Percentiles rank a stretch among this genome's conserved stretches.
phyloP scores from a whole-genome alignment of 2,797 vertebrate genomes.

The Ptychobarbus kaznakovi region DNA sequence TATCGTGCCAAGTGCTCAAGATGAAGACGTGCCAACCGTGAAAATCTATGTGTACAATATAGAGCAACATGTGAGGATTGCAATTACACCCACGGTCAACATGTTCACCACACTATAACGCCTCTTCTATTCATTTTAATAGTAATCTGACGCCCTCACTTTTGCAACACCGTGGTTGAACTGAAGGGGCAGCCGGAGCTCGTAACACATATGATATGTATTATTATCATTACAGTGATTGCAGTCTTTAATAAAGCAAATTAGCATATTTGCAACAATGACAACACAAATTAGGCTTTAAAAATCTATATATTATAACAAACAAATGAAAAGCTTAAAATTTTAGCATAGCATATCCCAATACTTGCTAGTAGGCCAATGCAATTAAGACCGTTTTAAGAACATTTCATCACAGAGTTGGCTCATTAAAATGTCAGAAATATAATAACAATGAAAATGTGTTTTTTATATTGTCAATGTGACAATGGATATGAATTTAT shows the following conservation, averaged over 20 bases:
- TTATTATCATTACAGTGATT: not conserved
- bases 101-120: not conserved
- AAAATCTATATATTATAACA: not conserved
- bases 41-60: not conserved
- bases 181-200: conserved; percentile 24
- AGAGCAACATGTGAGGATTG: not conserved
- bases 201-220: not conserved
- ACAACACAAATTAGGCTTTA: not conserved
- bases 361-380: not conserved
- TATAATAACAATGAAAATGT: not conserved
- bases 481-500: not conserved
- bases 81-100: conserved; percentile 5
- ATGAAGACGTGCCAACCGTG: not conserved
- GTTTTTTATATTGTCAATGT: not conserved
- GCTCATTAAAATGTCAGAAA: not conserved
- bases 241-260: not conserved
- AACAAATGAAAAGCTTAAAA: not conserved
- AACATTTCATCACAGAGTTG: not conserved
- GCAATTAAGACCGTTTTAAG: not conserved
- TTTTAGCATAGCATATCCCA: not conserved
- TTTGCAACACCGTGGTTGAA: not conserved
- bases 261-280: not conserved
- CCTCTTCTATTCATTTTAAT: conserved; percentile 17
- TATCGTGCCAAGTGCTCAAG: not conserved
- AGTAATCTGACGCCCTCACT: not conserved